Evolutionary conservation across 1,140 invertebrate genomes (phyloP).

Genomic region (Cherax destructor): DNA sequence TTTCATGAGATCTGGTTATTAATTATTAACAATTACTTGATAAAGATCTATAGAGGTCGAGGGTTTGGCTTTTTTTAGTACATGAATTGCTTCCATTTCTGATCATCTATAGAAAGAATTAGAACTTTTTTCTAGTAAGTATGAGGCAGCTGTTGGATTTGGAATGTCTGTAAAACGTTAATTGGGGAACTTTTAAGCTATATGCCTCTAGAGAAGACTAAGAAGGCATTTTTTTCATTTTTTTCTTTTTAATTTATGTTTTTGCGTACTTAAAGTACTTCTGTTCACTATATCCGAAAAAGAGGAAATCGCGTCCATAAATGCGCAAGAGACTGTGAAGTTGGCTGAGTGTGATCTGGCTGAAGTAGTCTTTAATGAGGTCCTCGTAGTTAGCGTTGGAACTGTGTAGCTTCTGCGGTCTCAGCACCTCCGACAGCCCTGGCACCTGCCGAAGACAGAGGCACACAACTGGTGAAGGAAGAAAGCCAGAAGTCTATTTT

Average conservation of each 20-base stretch:
- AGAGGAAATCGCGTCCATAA: conserved; percentile 19
- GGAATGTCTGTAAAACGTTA: background rate
- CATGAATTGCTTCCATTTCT: background rate
- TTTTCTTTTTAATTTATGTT: no score
- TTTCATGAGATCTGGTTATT: no score
- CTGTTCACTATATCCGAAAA: conserved; percentile 28
- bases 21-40: background rate
- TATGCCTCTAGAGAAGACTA: no score
- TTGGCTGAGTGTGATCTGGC: background rate
- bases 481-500: background rate
- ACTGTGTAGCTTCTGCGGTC: conserved; percentile 18
- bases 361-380: background rate
- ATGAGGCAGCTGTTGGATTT: background rate
- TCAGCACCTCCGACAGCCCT: background rate
- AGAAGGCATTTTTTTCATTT: no score
- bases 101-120: background rate
- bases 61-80: background rate
- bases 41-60: background rate
- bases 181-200: no score
- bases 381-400: conserved; percentile 31
- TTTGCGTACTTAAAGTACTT: conserved; percentile 19
- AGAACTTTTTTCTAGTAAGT: background rate
- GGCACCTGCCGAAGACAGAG: conserved; percentile 15
- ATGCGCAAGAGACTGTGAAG: background rate
- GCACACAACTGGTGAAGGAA: background rate